phyloP scores from a whole-genome alignment of 2,113 vertebrate genomes.

The Oncorhynchus masou region DNA sequence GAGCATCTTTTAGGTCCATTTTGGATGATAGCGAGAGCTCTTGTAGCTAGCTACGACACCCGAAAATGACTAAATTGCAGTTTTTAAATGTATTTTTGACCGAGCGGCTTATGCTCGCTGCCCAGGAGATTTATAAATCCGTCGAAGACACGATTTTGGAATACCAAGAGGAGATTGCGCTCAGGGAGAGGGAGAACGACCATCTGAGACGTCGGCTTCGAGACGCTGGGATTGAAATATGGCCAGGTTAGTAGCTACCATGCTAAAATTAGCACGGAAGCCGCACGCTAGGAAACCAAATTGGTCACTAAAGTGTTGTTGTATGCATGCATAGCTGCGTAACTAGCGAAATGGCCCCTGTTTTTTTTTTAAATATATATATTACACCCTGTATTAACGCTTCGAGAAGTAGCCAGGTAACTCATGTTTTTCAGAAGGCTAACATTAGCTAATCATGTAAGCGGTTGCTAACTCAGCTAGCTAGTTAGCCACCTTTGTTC shows the following conservation, averaged over 20 bases:
- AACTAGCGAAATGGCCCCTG: not conserved
- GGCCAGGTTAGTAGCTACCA: constrained; percentile 65
- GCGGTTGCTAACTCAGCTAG: constrained; percentile 21
- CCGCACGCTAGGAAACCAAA: too few relatives aligned
- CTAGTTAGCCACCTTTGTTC: constrained; percentile 68
- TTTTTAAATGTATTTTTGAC: constrained; percentile 72
- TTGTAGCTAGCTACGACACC: constrained; percentile 9
- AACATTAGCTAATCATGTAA: constrained; percentile 15
- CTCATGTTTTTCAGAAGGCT: not conserved
- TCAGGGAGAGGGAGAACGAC: constrained; percentile 74
- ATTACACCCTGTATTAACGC: not conserved
- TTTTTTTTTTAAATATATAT: too few relatives aligned
- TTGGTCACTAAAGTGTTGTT: too few relatives aligned
- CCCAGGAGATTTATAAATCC: constrained; percentile 76
- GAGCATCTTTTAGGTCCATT: constrained; percentile 65
- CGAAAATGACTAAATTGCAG: constrained; percentile 74
- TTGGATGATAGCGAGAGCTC: constrained; percentile 45
- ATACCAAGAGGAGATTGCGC: constrained; percentile 75
- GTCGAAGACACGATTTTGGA: constrained; percentile 74
- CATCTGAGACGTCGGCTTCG: constrained; percentile 70
- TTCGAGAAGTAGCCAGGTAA: constrained; percentile 15
- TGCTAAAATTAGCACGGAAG: constrained; percentile 8
- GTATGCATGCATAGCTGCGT: not conserved
- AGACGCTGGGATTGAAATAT: constrained; percentile 73
- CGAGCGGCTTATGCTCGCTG: constrained; percentile 74